Evolutionary conservation across 2,888 invertebrate species (phyloP).

Genomic region (Gisinianus flammeolus): DNA sequence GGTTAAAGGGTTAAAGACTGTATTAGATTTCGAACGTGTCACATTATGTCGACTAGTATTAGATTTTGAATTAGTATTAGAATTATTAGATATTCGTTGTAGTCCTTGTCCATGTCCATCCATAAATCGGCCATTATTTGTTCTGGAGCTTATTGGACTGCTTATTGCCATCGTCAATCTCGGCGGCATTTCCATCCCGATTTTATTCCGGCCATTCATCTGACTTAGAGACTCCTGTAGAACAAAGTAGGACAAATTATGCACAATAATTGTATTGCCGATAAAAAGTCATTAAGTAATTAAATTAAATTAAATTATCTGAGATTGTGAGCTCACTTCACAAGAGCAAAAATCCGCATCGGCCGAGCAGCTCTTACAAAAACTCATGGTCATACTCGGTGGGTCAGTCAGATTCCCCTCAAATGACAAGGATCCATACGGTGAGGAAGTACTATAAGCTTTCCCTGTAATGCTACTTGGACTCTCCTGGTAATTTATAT

Average conservation of each 20-base stretch:
- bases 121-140: not conserved
- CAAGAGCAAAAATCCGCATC: constrained; percentile 36
- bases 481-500: not conserved
- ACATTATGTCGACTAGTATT: not conserved
- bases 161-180: too few relatives aligned
- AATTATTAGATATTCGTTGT: not conserved
- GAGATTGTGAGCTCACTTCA: constrained; percentile 8
- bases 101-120: not conserved
- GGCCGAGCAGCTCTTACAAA: constrained; percentile 28
- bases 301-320: too few relatives aligned
- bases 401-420: constrained; percentile 16
- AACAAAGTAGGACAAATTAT: too few relatives aligned
- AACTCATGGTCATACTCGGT: constrained; percentile 9
- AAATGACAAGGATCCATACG: constrained; percentile 27
- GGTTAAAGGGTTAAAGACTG: not conserved
- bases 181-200: too few relatives aligned
- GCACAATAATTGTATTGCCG: too few relatives aligned
- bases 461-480: not conserved
- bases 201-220: too few relatives aligned
- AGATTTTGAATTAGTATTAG: not conserved
- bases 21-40: not conserved
- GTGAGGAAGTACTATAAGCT: not conserved
- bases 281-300: too few relatives aligned
- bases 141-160: not conserved
- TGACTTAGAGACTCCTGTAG: too few relatives aligned